Conservation (phyloP, 1,140 invertebrate species). For the Aphaenogaster rudis region DNA sequence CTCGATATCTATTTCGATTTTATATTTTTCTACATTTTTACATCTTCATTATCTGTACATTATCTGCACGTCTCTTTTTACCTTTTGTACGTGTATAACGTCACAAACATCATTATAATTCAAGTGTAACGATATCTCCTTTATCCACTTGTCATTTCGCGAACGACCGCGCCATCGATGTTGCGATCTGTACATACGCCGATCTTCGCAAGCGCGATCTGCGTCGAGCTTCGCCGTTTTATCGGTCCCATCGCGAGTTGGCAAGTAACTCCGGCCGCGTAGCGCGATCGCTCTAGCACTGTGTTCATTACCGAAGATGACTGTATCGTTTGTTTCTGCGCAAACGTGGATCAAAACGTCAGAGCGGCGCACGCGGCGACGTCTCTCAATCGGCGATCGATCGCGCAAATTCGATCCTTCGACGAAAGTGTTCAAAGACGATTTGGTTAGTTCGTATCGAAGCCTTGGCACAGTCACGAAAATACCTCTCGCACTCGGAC, state of each 20-base stretch:
- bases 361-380: slow-evolving; percentile 12
- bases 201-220: slow-evolving; percentile 12
- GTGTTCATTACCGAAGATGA: slow-evolving; percentile 68
- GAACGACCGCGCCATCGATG: slow-evolving; percentile 3
- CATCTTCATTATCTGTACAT: background rate
- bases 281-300: slow-evolving; percentile 36
- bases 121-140: slow-evolving; percentile 32
- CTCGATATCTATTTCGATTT: background rate
- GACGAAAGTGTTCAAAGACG: background rate
- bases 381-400: slow-evolving; percentile 44
- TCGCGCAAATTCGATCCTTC: slow-evolving; percentile 37
- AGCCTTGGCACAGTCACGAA: slow-evolving; percentile 34
- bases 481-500: slow-evolving; percentile 47
- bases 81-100: background rate
- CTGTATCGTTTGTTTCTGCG: slow-evolving; percentile 61
- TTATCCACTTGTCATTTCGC: slow-evolving; percentile 32
- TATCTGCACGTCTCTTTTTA: background rate
- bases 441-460: slow-evolving; percentile 34
- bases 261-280: slow-evolving; percentile 20
- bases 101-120: slow-evolving; percentile 24
- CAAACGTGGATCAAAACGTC: slow-evolving; percentile 42
- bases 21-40: background rate
- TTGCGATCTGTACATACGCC: slow-evolving; percentile 25
- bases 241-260: slow-evolving; percentile 29
- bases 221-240: slow-evolving; percentile 29